These are phyloP conservation scores for Sebastolobus altivelis DNA, from an alignment of 2,797 vertebrate genomes.

Conservation along the genomic window DNA sequence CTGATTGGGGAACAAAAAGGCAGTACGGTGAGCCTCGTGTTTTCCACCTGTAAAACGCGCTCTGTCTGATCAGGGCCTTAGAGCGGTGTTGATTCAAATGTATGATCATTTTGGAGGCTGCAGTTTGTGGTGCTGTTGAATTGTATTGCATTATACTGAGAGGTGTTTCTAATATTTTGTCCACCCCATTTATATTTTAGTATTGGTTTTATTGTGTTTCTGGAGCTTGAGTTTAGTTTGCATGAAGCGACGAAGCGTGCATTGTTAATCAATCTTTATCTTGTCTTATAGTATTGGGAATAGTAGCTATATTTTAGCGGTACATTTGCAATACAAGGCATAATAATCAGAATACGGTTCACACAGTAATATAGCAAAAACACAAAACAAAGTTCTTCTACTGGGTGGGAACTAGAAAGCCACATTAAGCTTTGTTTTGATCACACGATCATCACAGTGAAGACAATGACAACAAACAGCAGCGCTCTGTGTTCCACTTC, in stretches of 20 bases:
- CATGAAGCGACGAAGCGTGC: too few relatives aligned
- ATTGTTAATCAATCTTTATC: neutral
- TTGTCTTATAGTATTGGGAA: neutral
- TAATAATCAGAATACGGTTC: neutral
- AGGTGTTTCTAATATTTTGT: neutral
- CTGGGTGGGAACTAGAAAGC: neutral
- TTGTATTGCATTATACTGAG: neutral
- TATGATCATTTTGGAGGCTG: neutral
- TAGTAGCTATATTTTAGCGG: neutral
- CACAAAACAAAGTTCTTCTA: neutral
- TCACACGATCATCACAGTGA: neutral
- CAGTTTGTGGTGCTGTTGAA: neutral
- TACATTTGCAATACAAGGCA: neutral
- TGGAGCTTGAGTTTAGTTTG: neutral
- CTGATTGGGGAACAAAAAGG: too few relatives aligned
- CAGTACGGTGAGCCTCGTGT: too few relatives aligned
- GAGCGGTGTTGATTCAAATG: neutral
- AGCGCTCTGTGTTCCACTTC: conserved; percentile 10
- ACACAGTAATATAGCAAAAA: neutral
- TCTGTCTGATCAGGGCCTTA: too few relatives aligned
- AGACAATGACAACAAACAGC: neutral
- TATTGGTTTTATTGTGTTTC: neutral
- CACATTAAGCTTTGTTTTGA: neutral
- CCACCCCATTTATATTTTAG: neutral
- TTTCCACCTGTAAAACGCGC: too few relatives aligned